A percentile compares a stretch with the other conserved stretches of the same genome.
These are phyloP conservation scores for Junonia oenone DNA, from an alignment of 2,888 invertebrate genomes.

Conservation along the genomic window DNA sequence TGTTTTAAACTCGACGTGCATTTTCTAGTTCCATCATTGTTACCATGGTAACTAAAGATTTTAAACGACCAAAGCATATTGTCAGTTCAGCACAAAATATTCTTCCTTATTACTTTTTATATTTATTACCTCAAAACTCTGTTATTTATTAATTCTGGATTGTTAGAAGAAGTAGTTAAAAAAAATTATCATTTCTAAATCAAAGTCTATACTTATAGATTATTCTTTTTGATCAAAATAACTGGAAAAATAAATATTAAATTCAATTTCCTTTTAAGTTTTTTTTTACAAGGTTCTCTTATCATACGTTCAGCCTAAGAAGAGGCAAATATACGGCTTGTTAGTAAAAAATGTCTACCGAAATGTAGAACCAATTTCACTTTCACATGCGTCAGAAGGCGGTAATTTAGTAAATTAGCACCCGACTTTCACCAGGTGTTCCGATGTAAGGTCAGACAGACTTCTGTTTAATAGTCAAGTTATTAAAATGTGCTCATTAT, in stretches of 20 bases:
- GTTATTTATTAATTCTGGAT: too few relatives aligned
- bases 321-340: background rate
- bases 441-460: conserved; percentile 7
- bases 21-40: background rate
- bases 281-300: background rate
- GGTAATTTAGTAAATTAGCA: conserved; percentile 35
- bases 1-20: background rate
- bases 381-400: conserved; percentile 33
- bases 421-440: conserved; percentile 25
- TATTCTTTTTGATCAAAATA: too few relatives aligned
- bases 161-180: too few relatives aligned
- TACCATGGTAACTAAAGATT: too few relatives aligned
- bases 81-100: background rate
- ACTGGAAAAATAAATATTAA: too few relatives aligned
- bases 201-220: too few relatives aligned
- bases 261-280: too few relatives aligned
- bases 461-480: conserved; percentile 3
- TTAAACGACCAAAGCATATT: too few relatives aligned
- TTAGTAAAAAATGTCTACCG: background rate
- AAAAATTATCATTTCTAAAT: too few relatives aligned
- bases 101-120: background rate
- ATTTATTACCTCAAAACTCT: too few relatives aligned
- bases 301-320: background rate
- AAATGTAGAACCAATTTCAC: conserved; percentile 8
- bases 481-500: background rate